Base-by-base conservation (phyloP, 1,140 invertebrate genomes). In the Scaptomyza hsui region DNA sequence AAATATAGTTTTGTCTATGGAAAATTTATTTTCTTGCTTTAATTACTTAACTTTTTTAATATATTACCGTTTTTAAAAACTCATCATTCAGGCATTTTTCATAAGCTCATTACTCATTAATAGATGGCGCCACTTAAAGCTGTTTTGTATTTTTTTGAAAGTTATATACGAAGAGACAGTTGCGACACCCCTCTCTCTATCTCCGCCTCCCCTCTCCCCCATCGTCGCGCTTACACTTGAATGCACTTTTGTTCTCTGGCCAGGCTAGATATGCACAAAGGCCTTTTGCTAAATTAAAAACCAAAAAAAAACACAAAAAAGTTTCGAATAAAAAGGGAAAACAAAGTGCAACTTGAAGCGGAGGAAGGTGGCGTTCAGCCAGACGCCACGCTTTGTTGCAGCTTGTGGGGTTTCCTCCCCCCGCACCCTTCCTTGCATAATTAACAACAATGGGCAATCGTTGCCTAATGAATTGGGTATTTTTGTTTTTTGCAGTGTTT, bases 211-310 rank as follows among this genome's bases (percentile, higher is more conserved):
- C 32, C 49, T 49, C 45, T n/a, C 32, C 41, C 10, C 44, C 6
- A 51, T 9, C 7, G 12, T 56, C 7, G n/a, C 41, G 53, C 51
- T 82, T 77, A 77, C 78, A 81, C 78, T 65, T 77, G 78, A 82
- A 77, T 81, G 78, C 78, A 74, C 74, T 77, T 74, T 81, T 77
- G 72, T 72, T 70, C 72, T 78, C 70, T 39, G 42, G 29, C 52
- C 42, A 42, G 51, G 67, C 55, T 68, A 39, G 51, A 57, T 67
- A 68, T 73, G 57, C 44, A 74, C 78, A 81, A 78, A 80, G 57
- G 59, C 37, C 69, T 72, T 73, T 80, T 74, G 70, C 63, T 59
- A 73, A 73, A 77, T 67, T 74, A 67, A 77, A 77, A 75, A 64
- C 41, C 35, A 16, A 60, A 47, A 55, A 13, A 26, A 57, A 37